Evolutionary conservation across 1,140 invertebrate species (phyloP), one percentile per base, ranked within the genome.

Genomic region (Bicyclus anynana): DNA sequence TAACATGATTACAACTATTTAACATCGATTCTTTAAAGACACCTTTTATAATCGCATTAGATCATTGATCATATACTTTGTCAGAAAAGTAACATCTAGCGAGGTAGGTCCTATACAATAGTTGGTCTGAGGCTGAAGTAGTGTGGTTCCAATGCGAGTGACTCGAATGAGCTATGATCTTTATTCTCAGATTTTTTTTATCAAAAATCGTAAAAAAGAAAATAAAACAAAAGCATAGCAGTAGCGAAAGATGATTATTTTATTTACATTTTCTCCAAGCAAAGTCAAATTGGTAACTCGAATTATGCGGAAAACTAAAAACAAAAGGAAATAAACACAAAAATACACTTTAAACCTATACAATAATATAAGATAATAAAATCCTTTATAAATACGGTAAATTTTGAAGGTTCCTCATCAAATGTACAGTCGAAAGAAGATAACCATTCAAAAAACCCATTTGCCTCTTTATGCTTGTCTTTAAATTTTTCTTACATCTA

Each of bases 401-500:
- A 71, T 79, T 84, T 81, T 83, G 80, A 82, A 78, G 80, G 82
- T 79, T 69, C 67, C 80, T 80, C 66, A 58, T 68, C 69, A 75
- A 87, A 87, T 87, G 47, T 87, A 87, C 84, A 87, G 67, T 65
- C 46, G 44, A 57, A 66, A 64, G 57, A 81, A 77, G 80, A 81
- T 72, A 81, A 83, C 82, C 82, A 53, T 77, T 79, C 79, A 87
- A 85, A 84, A 78, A 68, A 74, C 70, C 71, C 75, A 66, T 74
- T 77, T 84, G 84, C 84, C 84, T 87, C 84, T 73, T 79, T 84
- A 81, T 77, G 82, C 84, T 87, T 87, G 84, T 87, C 84, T 67
- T 77, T 67, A 60, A 37, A 60, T 46, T 35, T 62, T 67, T 53
- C 35, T 49, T 65, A 74, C 64, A n/a, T 47, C 60, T 63, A 66